Percentiles rank a stretch among this genome's conserved stretches.
Conservation (phyloP, 2,113 vertebrate species). For the Dasyurus viverrinus region DNA sequence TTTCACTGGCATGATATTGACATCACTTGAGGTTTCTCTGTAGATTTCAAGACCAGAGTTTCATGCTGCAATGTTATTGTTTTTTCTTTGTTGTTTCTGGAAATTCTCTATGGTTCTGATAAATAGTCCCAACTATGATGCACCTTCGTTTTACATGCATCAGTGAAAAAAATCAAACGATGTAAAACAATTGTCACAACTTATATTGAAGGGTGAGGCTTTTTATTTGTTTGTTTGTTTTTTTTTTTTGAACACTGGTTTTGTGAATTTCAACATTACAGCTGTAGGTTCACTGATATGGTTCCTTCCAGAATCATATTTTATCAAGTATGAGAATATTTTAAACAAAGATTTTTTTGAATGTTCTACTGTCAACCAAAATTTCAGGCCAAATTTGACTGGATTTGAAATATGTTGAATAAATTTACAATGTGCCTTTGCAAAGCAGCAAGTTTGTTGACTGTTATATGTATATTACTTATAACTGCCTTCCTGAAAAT, state of each 20-base stretch:
- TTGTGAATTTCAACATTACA: neutral
- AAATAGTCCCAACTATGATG: neutral
- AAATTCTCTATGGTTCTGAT: neutral
- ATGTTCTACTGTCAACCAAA: neutral
- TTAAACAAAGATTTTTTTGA: neutral
- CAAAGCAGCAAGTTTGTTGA: neutral
- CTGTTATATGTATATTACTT: no score
- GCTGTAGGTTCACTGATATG: neutral
- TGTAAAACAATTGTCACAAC: neutral
- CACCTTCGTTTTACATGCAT: neutral
- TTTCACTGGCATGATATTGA: neutral
- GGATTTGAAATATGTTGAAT: neutral
- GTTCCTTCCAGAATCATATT: neutral
- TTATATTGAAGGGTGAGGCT: neutral
- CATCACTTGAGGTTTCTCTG: neutral
- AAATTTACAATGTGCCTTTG: neutral
- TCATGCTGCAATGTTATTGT: neutral
- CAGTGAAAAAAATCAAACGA: neutral
- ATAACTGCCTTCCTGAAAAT: no score
- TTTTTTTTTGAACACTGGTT: neutral
- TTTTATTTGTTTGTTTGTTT: no score
- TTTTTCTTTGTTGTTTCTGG: neutral
- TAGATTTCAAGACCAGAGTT: neutral
- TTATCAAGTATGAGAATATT: neutral
- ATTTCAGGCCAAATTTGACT: neutral